These are phyloP conservation scores for Bombus soroeensis DNA, from an alignment of 1,140 invertebrate genomes.

Conservation along the genomic window DNA sequence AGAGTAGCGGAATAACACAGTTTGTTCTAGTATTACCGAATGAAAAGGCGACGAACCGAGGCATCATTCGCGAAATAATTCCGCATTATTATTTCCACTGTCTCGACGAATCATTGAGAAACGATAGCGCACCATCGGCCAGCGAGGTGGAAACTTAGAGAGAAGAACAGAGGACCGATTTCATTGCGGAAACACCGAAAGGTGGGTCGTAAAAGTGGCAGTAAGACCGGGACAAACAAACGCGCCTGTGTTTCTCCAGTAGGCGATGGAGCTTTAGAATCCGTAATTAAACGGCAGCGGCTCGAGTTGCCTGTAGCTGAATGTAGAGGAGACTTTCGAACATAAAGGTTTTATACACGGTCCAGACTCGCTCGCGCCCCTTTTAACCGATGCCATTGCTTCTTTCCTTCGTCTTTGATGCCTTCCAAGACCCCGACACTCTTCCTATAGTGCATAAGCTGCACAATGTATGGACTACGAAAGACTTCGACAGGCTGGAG, in stretches of 20 bases:
- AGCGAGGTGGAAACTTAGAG: not conserved
- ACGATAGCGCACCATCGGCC: slow-evolving; percentile 27
- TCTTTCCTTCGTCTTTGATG: slow-evolving; percentile 34
- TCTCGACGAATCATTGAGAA: slow-evolving; percentile 33
- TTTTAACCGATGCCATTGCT: slow-evolving; percentile 17
- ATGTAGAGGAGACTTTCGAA: slow-evolving; percentile 45
- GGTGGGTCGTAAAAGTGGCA: slow-evolving; percentile 67
- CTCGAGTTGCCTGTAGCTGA: slow-evolving; percentile 43
- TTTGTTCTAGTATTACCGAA: not conserved
- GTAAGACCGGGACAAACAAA: slow-evolving; percentile 66
- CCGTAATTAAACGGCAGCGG: slow-evolving; percentile 72
- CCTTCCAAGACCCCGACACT: slow-evolving; percentile 2
- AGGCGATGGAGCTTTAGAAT: slow-evolving; percentile 69
- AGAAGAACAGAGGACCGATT: not conserved
- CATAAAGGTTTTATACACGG: slow-evolving; percentile 68
- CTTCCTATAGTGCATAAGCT: slow-evolving; percentile 23
- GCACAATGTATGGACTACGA: slow-evolving; percentile 7
- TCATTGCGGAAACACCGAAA: slow-evolving; percentile 46
- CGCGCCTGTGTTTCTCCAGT: slow-evolving; percentile 42
- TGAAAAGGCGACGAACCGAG: not conserved
- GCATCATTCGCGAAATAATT: slow-evolving; percentile 41
- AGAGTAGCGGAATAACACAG: not conserved
- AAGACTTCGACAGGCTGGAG: not conserved
- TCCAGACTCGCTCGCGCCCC: slow-evolving; percentile 10
- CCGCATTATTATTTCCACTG: slow-evolving; percentile 27